A percentile compares a stretch with the other conserved stretches of the same genome.
These are phyloP conservation scores for Coryphaenoides rupestris DNA, from an alignment of 2,113 vertebrate genomes.

Conservation along the genomic window DNA sequence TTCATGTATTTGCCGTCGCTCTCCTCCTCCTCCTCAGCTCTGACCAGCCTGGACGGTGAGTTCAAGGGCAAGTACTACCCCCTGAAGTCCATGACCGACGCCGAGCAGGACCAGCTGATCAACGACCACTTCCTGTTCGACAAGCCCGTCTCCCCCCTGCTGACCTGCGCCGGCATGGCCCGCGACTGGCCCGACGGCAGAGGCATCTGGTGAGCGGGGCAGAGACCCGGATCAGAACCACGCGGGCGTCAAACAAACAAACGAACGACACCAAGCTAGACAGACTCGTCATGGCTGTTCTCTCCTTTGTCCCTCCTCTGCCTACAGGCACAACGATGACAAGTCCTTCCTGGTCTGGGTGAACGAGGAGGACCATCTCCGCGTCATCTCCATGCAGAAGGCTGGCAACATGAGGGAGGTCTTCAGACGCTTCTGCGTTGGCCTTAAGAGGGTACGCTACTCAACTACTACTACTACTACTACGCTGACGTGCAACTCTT, in stretches of 20 bases:
- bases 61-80: constrained; percentile 95
- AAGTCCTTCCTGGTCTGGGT: constrained; percentile 96
- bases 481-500: too few species aligned
- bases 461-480: too few species aligned
- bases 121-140: constrained; percentile 93
- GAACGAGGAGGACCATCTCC: constrained; percentile 92
- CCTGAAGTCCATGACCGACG: constrained; percentile 85
- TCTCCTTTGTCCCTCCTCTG: neutral
- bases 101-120: constrained; percentile 92
- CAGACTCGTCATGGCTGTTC: neutral
- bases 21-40: constrained; percentile 63
- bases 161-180: constrained; percentile 90
- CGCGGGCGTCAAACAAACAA: neutral
- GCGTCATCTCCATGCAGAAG: constrained; percentile 93
- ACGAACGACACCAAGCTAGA: too few species aligned
- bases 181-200: constrained; percentile 92
- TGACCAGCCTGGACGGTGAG: constrained; percentile 86
- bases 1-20: too few species aligned
- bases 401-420: constrained; percentile 96
- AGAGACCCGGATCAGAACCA: too few species aligned
- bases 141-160: constrained; percentile 91
- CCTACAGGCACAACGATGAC: constrained; percentile 84
- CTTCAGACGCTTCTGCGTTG: constrained; percentile 90
- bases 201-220: constrained; percentile 83
- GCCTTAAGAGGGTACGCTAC: constrained; percentile 80